phyloP scores from a whole-genome alignment of 2,113 vertebrate species.

The Turnix velox region DNA sequence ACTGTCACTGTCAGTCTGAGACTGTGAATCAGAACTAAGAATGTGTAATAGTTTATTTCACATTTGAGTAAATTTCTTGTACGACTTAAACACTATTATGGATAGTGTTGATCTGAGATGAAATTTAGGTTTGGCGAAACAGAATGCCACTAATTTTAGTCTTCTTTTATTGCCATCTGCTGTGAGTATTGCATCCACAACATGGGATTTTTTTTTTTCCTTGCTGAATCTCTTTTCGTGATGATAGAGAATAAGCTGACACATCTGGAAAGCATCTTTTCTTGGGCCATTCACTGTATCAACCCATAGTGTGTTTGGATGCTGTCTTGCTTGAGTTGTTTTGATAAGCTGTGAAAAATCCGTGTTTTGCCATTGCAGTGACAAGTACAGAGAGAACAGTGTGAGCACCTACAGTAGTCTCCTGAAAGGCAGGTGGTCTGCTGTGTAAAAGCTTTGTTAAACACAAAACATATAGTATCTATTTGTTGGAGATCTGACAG shows the following conservation, averaged over 20 bases:
- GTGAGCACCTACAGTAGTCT: neutral
- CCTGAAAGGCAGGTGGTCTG: neutral
- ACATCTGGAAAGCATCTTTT: conserved; percentile 31
- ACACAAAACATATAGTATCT: neutral
- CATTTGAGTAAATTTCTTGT: conserved; percentile 60
- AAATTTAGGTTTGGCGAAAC: conserved; percentile 52
- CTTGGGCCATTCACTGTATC: neutral
- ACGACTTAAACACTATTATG: conserved; percentile 52
- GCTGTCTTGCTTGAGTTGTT: neutral
- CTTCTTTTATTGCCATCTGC: conserved; percentile 52
- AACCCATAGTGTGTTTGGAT: neutral
- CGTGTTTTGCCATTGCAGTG: neutral
- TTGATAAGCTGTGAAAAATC: neutral
- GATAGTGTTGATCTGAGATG: conserved; percentile 51
- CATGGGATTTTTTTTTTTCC: neutral
- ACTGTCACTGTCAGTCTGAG: conserved; percentile 60
- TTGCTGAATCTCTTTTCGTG: neutral
- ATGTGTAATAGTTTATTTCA: conserved; percentile 69
- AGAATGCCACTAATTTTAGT: conserved; percentile 51
- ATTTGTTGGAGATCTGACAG: neutral
- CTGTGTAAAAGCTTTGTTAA: neutral
- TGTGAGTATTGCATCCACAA: conserved; percentile 25
- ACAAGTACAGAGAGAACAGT: neutral
- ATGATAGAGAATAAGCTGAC: neutral
- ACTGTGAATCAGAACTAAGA: conserved; percentile 61